A percentile compares a stretch with the other conserved stretches of the same genome.
These are phyloP conservation scores for Drosophila histrio DNA, from an alignment of 2,888 invertebrate species.

Conservation along the genomic window DNA sequence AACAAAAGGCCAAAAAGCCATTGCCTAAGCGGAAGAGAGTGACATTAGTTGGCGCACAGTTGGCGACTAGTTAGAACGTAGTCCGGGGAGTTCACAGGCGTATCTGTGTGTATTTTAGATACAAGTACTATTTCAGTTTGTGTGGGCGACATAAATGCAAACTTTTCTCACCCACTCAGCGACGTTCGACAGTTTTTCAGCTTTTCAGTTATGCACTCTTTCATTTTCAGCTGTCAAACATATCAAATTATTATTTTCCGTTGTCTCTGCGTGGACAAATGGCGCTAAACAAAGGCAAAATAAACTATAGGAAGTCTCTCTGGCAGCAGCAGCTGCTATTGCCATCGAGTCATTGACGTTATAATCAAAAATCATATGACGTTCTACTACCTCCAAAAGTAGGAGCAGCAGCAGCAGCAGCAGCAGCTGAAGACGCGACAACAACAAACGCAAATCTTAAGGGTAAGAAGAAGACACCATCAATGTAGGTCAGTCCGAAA, in stretches of 20 bases:
- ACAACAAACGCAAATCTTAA: constrained; percentile 31
- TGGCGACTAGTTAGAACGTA: constrained; percentile 5
- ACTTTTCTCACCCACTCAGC: constrained; percentile 47
- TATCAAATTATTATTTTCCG: constrained; percentile 47
- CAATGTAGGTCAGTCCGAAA: constrained; percentile 76
- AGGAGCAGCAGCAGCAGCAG: constrained; percentile 6
- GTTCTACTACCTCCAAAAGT: constrained; percentile 17
- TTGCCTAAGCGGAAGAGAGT: constrained; percentile 45
- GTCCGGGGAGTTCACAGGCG: background rate
- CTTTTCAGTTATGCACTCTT: constrained; percentile 36
- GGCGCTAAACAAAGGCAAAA: constrained; percentile 40
- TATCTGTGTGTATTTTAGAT: background rate
- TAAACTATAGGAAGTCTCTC: background rate
- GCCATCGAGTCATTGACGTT: constrained; percentile 64
- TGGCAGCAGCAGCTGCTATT: constrained; percentile 44
- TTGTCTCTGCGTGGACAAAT: constrained; percentile 51
- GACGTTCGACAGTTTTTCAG: constrained; percentile 46
- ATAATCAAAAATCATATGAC: constrained; percentile 72
- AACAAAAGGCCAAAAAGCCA: constrained; percentile 34
- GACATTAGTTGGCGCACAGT: constrained; percentile 34
- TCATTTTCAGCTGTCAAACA: constrained; percentile 67
- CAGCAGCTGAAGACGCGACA: constrained; percentile 15
- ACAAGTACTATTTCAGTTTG: background rate
- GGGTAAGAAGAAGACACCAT: constrained; percentile 39
- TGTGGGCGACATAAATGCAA: constrained; percentile 25